Conservation (phyloP, 2,888 invertebrate species). For the Myathropa florea region DNA sequence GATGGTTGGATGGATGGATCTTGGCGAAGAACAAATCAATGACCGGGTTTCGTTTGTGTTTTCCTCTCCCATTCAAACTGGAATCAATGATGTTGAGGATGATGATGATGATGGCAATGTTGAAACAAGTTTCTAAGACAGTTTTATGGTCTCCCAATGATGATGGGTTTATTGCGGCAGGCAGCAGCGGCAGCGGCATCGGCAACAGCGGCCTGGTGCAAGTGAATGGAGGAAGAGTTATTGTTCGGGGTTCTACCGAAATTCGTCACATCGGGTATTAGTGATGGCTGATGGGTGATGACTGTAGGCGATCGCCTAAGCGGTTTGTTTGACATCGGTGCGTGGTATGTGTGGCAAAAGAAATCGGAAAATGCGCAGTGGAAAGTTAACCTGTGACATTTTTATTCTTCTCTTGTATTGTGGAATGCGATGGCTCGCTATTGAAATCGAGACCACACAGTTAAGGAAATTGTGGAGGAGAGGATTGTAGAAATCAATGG, state of each 20-base stretch:
- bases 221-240: conserved; percentile 38
- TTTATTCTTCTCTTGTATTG: not conserved
- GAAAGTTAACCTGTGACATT: conserved; percentile 52
- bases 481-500: not conserved
- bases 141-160: conserved; percentile 33
- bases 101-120: conserved; percentile 2
- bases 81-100: conserved; percentile 19
- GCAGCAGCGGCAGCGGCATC: conserved; percentile 1
- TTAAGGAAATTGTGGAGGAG: not conserved
- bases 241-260: conserved; percentile 17
- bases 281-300: conserved; percentile 8
- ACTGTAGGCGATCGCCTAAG: conserved; percentile 4
- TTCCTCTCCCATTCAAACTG: conserved; percentile 36
- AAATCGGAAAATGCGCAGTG: conserved; percentile 34
- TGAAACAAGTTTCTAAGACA: conserved; percentile 43
- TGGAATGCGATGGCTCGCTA: conserved; percentile 18
- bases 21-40: conserved; percentile 42
- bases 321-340: conserved; percentile 10
- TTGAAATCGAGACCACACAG: conserved; percentile 23
- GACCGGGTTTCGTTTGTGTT: conserved; percentile 39
- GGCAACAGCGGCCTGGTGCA: conserved; percentile 3
- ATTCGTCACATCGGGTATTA: conserved; percentile 39
- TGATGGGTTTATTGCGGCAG: conserved; percentile 45
- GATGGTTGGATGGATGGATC: conserved; percentile 9
- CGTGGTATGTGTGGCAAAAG: conserved; percentile 3